These are phyloP conservation scores for Erynnis tages DNA, from an alignment of 2,888 invertebrate species.

Conservation along the genomic window DNA sequence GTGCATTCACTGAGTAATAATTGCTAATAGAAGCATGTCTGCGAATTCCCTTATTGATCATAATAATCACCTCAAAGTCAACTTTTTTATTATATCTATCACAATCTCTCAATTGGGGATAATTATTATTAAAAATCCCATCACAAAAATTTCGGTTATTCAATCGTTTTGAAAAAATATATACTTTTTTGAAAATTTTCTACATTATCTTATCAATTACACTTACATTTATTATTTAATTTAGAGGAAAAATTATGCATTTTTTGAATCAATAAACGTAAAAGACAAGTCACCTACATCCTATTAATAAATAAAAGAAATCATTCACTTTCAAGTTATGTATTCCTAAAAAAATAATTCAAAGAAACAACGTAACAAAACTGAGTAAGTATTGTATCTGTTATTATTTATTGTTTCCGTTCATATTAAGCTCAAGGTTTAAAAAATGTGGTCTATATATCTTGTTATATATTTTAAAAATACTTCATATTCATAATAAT, in stretches of 20 bases:
- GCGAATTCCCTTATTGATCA: no score
- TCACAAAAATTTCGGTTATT: neutral
- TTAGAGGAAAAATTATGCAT: conserved; percentile 11
- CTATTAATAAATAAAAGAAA: neutral
- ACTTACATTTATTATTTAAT: neutral
- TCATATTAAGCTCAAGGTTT: conserved; percentile 9
- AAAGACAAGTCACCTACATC: no score
- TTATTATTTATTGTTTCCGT: conserved; percentile 7
- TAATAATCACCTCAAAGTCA: no score
- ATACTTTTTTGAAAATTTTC: conserved; percentile 1
- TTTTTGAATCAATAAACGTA: neutral
- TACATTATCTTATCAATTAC: conserved; percentile 1
- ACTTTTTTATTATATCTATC: neutral
- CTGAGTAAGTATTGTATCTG: conserved; percentile 10
- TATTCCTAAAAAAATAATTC: neutral
- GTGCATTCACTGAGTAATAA: no score
- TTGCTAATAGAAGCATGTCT: no score
- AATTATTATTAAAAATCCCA: neutral
- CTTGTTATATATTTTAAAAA: neutral
- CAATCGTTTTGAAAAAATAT: conserved; percentile 21
- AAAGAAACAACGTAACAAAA: neutral
- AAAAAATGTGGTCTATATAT: neutral
- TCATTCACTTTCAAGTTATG: neutral
- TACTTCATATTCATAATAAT: no score
- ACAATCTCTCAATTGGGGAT: neutral